Conservation (phyloP, 2,888 invertebrate genomes). For the Yponomeuta evonymella region DNA sequence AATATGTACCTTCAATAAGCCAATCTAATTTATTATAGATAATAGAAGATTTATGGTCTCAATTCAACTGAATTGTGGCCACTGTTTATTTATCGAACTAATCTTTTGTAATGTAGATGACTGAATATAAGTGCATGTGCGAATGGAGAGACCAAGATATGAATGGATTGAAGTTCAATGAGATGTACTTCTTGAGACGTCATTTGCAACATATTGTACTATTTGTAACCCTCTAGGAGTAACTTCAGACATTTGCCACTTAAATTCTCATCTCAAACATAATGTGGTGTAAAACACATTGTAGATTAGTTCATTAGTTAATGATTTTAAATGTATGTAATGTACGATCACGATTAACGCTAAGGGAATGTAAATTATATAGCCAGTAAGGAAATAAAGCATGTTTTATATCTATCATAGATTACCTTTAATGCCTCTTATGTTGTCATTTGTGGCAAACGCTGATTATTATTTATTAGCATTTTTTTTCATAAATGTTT, state of each 20-base stretch:
- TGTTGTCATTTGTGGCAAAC: conserved; percentile 55
- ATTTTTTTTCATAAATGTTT: conserved; percentile 67
- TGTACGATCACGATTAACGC: conserved; percentile 56
- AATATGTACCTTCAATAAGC: too few relatives aligned
- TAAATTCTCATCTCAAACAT: conserved; percentile 30
- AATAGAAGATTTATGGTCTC: too few relatives aligned
- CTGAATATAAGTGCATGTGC: not conserved
- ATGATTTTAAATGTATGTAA: conserved; percentile 23
- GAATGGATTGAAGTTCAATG: not conserved
- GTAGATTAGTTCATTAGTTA: conserved; percentile 47
- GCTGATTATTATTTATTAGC: conserved; percentile 76
- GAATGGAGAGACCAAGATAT: not conserved
- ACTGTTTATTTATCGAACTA: too few relatives aligned
- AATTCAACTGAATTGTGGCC: too few relatives aligned
- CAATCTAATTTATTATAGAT: too few relatives aligned
- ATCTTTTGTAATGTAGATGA: too few relatives aligned
- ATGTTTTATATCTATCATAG: conserved; percentile 69
- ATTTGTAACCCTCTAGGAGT: not conserved
- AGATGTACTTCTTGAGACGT: not conserved
- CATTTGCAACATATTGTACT: not conserved
- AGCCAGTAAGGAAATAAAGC: conserved; percentile 60
- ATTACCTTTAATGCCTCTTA: conserved; percentile 62
- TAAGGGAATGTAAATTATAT: conserved; percentile 68
- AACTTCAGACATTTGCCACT: not conserved
- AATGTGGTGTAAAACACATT: conserved; percentile 44